Percentiles rank a stretch among this genome's conserved stretches.
Evolutionary conservation across 1,140 invertebrate species (phyloP).

Genomic region (Drosophila novamexicana): DNA sequence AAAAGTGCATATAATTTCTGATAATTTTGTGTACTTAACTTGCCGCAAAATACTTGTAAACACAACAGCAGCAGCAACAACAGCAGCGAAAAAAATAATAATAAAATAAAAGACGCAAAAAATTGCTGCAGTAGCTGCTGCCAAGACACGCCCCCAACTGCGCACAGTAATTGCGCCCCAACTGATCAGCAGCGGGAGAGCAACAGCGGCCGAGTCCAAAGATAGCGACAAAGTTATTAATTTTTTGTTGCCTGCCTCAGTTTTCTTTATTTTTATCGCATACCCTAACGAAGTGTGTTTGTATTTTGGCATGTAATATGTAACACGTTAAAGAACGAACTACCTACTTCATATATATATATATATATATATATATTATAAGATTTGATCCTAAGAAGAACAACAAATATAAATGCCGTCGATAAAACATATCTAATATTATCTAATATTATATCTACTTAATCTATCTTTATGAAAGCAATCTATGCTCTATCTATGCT

Average conservation of each 20-base stretch:
- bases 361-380: too few relatives aligned
- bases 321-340: not conserved
- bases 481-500: too few relatives aligned
- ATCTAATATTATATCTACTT: too few relatives aligned
- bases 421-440: too few relatives aligned
- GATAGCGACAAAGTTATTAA: slow-evolving; percentile 56
- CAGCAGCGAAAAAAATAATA: slow-evolving; percentile 19
- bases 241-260: slow-evolving; percentile 21
- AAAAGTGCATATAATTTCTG: slow-evolving; percentile 76
- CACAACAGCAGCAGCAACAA: slow-evolving; percentile 9
- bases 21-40: slow-evolving; percentile 81
- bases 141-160: slow-evolving; percentile 38
- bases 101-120: slow-evolving; percentile 30
- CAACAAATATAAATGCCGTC: too few relatives aligned
- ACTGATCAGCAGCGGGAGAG: slow-evolving; percentile 57
- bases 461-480: too few relatives aligned
- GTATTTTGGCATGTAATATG: not conserved
- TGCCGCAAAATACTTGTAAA: slow-evolving; percentile 44
- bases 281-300: not conserved
- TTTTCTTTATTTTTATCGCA: not conserved
- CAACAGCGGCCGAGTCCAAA: slow-evolving; percentile 28
- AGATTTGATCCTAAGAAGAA: too few relatives aligned
- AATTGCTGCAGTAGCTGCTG: slow-evolving; percentile 26
- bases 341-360: too few relatives aligned
- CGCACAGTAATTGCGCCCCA: slow-evolving; percentile 64